Base-by-base conservation (phyloP, 2,797 vertebrate species). In the Eleutherodactylus coqui region DNA sequence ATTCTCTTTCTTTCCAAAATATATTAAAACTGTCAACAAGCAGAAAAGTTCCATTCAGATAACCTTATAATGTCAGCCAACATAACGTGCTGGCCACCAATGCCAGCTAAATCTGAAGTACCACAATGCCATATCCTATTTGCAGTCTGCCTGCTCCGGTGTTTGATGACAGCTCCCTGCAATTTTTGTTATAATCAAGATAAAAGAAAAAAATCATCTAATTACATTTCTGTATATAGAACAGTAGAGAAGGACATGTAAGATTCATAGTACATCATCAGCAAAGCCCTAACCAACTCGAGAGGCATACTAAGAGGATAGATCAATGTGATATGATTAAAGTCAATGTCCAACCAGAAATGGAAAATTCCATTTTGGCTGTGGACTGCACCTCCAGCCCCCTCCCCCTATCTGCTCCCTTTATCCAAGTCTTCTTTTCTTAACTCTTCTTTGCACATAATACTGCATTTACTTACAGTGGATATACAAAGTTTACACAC, bases 11-110 rank as follows among this genome's bases (percentile, higher is more conserved):
- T 51, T 67, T 84, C 73, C 73, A 81, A 86, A 82, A 69, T 75
- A 76, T 82, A 82, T 82, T 75, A 81, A 75, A 75, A 51, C 67
- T 81, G 67, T 86, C 64, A 86, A 6, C 41, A 62, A 76, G 51
- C 51, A 45, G 51, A 58, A 14, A 83, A 58, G 16, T 80, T 41
- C 34, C 75, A 72, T 53, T 80, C n/a, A 21, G 55, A 75, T 86
- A 86, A 86, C 69, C 76, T 62, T 75, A n/a, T 75, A 69, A 85
- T 73, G 73, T 69, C 73, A 67, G 29, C 73, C 73, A 76, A 84
- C 67, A 51, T 58, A n/a, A 29, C 41, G 24, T 17, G 10, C 45
- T 67, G n/a, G 58, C 58, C 58, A 64, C 73, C 13, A 77, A 53
- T 27, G 51, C 55, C 36, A 67, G 41, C 19, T 17, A 41, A 69